Percentiles rank a stretch among this genome's conserved stretches.
phyloP scores from a whole-genome alignment of 2,113 vertebrate species.

The Cricetomys ansorgei region DNA sequence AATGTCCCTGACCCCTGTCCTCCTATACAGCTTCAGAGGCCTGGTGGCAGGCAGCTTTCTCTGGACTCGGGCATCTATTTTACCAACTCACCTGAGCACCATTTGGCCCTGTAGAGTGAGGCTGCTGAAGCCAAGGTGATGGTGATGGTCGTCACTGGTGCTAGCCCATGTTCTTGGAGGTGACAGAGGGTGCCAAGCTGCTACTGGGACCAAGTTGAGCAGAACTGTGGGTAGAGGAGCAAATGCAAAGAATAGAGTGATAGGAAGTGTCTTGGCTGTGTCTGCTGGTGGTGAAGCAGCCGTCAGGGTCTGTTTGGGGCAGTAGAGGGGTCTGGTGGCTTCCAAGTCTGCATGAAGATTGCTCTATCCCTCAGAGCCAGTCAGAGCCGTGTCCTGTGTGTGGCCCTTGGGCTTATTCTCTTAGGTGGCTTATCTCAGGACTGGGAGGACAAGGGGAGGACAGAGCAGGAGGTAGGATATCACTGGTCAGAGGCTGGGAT shows the following conservation, averaged over 20 bases:
- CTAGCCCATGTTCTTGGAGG: neutral
- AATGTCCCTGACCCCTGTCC: rapidly evolving
- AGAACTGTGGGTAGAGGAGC: neutral
- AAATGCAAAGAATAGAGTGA: neutral
- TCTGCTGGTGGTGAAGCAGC: neutral
- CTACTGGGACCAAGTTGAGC: neutral
- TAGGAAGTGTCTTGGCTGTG: neutral
- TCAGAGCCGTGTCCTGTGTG: neutral
- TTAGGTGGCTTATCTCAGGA: neutral
- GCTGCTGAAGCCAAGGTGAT: no score
- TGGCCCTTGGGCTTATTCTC: neutral
- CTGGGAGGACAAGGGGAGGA: neutral
- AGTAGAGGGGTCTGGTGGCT: neutral
- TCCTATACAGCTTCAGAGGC: neutral
- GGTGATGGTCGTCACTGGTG: rapidly evolving
- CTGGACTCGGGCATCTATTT: neutral
- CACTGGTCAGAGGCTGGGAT: neutral
- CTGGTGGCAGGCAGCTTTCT: neutral
- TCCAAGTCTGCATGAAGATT: neutral
- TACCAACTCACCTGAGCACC: neutral
- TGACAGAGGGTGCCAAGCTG: neutral
- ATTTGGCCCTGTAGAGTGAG: neutral
- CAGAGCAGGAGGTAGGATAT: neutral
- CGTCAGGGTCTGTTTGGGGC: neutral
- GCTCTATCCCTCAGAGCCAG: neutral